A percentile compares a stretch with the other conserved stretches of the same genome.
Evolutionary conservation across 30 jellyfish, hydroid and myxozoan genomes (phyloP).

Genomic region (Morbakka virulenta): DNA sequence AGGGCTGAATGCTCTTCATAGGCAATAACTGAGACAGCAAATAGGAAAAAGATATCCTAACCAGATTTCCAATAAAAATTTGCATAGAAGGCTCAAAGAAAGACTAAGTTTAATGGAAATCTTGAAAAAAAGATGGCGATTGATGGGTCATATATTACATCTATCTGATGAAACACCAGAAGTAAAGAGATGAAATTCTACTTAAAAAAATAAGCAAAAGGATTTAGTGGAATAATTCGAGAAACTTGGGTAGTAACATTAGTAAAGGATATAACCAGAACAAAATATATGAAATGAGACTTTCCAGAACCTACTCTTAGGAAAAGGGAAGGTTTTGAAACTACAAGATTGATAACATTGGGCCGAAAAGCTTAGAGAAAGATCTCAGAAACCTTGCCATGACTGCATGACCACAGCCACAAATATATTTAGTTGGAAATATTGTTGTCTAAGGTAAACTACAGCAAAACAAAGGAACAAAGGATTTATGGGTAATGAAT

Average conservation of each 20-base stretch:
- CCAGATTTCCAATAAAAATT: slow-evolving; percentile 27
- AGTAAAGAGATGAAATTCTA: slow-evolving; percentile 34
- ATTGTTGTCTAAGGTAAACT: too few species aligned
- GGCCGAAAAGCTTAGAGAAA: too few species aligned
- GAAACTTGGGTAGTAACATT: slow-evolving; percentile 26
- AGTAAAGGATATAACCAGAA: slow-evolving; percentile 24
- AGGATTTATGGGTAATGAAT: too few species aligned
- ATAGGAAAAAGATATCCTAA: too few species aligned
- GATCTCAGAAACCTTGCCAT: too few species aligned
- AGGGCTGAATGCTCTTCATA: slow-evolving; percentile 37
- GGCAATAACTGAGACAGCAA: slow-evolving; percentile 34
- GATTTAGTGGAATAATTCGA: slow-evolving; percentile 38
- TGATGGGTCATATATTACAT: slow-evolving; percentile 45
- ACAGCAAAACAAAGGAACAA: too few species aligned
- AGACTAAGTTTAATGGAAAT: slow-evolving; percentile 20
- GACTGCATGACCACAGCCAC: too few species aligned
- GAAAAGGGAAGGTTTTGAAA: slow-evolving; percentile 1
- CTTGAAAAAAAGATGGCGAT: slow-evolving; percentile 42
- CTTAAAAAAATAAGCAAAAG: slow-evolving; percentile 22
- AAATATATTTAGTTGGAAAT: too few species aligned
- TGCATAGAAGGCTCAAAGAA: slow-evolving; percentile 23
- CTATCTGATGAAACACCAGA: slow-evolving; percentile 22
- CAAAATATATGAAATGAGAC: slow-evolving; percentile 16
- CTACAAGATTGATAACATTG: not conserved
- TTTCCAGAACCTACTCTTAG: slow-evolving; percentile 3